Percentiles rank a stretch among this genome's conserved stretches.
These are phyloP conservation scores for Antrozous pallidus DNA, from an alignment of 2,797 vertebrate genomes.

Conservation along the genomic window DNA sequence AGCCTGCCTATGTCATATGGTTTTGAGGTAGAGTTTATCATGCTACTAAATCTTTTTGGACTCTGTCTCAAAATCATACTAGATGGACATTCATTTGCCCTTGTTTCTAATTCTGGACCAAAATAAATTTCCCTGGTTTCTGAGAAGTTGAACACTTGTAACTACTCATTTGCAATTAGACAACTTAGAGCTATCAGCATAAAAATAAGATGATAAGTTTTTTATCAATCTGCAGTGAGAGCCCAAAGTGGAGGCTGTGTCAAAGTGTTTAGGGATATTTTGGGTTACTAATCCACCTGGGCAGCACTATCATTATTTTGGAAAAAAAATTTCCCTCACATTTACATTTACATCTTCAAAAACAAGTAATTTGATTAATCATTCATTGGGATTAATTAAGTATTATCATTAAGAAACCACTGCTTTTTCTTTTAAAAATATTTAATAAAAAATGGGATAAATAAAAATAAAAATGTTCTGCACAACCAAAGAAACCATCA, in stretches of 20 bases:
- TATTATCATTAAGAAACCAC: background rate
- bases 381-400: constrained; percentile 15
- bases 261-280: background rate
- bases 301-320: background rate
- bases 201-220: background rate
- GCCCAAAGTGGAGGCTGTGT: background rate
- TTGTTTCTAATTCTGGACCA: background rate
- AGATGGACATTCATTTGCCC: background rate
- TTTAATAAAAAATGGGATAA: no score
- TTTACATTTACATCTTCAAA: constrained; percentile 27
- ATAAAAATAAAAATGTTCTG: no score
- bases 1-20: background rate
- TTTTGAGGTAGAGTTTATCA: background rate
- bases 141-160: background rate
- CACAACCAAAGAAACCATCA: no score
- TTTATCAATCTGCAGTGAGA: background rate
- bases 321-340: background rate
- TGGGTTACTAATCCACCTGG: background rate
- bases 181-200: background rate
- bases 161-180: constrained; percentile 11
- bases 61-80: background rate
- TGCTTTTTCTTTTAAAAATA: constrained; percentile 16
- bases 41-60: background rate
- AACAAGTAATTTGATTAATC: background rate
- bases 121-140: background rate